These are phyloP conservation scores for Pseudolycoriella hygida DNA, from an alignment of 2,888 invertebrate species.

Conservation along the genomic window DNA sequence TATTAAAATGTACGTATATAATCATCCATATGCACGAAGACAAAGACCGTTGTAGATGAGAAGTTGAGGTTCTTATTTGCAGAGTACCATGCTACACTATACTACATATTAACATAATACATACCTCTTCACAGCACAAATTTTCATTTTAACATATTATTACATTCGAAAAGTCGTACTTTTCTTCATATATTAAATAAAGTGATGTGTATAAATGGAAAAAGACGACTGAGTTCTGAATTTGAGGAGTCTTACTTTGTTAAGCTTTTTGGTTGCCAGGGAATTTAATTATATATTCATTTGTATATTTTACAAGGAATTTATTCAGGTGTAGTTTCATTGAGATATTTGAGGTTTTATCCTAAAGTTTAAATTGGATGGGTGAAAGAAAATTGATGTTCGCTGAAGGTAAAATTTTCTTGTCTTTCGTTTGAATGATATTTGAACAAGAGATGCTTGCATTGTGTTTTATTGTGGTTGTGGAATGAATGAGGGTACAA, in stretches of 20 bases:
- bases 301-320: conserved; percentile 2
- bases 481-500: too few species aligned
- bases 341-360: conserved; percentile 3
- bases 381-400: not conserved
- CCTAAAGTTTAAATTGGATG: conserved; percentile 3
- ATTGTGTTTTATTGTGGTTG: too few species aligned
- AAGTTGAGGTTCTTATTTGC: too few species aligned
- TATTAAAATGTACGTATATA: too few species aligned
- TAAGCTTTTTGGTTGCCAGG: conserved; percentile 4
- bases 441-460: too few species aligned
- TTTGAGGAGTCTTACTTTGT: conserved; percentile 3
- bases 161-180: too few species aligned
- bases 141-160: too few species aligned
- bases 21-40: too few species aligned
- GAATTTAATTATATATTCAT: conserved; percentile 4
- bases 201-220: not conserved
- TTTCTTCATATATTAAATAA: not conserved
- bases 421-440: not conserved
- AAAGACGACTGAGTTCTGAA: not conserved
- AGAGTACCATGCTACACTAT: too few species aligned
- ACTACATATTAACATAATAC: too few species aligned
- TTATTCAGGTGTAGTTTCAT: not conserved
- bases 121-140: too few species aligned
- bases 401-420: not conserved
- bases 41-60: too few species aligned